Percentiles rank a stretch among this genome's conserved stretches.
These are phyloP conservation scores for Caerostris extrusa DNA, from an alignment of 1,140 invertebrate species.

Conservation along the genomic window DNA sequence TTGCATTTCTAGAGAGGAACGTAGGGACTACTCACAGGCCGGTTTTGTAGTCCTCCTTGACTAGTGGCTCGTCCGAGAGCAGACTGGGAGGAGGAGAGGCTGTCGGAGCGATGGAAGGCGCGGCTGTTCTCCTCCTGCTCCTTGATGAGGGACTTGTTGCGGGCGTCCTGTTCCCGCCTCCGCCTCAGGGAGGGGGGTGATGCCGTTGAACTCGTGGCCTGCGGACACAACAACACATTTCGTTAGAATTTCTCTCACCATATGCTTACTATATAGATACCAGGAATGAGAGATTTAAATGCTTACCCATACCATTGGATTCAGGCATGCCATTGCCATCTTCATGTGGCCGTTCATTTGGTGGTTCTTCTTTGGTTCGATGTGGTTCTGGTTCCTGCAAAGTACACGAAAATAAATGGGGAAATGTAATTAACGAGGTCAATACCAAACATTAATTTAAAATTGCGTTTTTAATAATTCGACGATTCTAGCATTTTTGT, in stretches of 20 bases:
- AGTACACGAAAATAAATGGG: background rate
- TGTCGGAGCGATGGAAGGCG: constrained; percentile 87
- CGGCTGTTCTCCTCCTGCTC: constrained; percentile 84
- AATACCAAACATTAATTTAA: too few species aligned
- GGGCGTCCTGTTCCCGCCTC: constrained; percentile 77
- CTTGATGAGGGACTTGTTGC: constrained; percentile 77
- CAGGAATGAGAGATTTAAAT: background rate
- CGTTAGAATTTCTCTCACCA: background rate
- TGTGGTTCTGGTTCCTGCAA: constrained; percentile 54
- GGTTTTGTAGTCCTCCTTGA: constrained; percentile 29
- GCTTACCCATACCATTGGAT: background rate
- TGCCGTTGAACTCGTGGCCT: constrained; percentile 72
- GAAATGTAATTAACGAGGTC: too few species aligned
- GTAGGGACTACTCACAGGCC: background rate
- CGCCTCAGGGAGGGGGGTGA: constrained; percentile 42
- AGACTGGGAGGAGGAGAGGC: constrained; percentile 86
- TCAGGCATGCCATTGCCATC: constrained; percentile 45
- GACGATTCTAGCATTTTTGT: too few species aligned
- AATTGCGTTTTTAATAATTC: too few species aligned
- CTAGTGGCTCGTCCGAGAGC: constrained; percentile 60
- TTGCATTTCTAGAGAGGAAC: background rate
- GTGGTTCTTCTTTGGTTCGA: constrained; percentile 51
- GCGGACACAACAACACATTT: background rate
- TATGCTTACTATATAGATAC: too few species aligned
- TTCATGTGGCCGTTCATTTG: constrained; percentile 54